Evolutionary conservation across 2,113 vertebrate species (phyloP).

Genomic region (Phrynosoma blainvillii): DNA sequence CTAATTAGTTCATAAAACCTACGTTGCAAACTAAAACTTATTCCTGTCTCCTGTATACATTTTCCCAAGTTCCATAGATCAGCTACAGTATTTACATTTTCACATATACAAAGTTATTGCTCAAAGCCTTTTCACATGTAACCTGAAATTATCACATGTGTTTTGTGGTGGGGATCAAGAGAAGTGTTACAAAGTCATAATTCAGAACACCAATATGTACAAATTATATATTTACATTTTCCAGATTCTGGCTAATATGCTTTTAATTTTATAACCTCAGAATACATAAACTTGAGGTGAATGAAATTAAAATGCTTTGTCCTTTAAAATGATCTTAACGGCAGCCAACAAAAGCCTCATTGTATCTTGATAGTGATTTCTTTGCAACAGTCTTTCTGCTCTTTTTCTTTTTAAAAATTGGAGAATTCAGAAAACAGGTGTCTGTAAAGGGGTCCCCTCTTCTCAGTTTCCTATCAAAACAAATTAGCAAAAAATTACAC

Average conservation of each 20-base stretch:
- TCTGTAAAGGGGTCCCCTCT: constrained; percentile 95
- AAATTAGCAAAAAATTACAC: neutral
- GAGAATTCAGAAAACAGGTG: constrained; percentile 86
- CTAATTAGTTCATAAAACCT: neutral
- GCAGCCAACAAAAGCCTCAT: constrained; percentile 81
- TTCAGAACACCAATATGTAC: neutral
- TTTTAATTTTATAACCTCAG: neutral
- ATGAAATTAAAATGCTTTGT: neutral
- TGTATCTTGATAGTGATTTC: constrained; percentile 73
- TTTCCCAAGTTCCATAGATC: neutral
- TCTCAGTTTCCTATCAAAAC: constrained; percentile 86
- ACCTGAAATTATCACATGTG: neutral
- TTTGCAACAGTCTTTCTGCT: constrained; percentile 61
- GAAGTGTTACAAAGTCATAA: neutral
- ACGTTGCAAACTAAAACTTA: neutral
- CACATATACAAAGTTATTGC: neutral
- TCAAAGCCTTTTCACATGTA: neutral
- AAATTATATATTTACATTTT: neutral
- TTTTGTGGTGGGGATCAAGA: neutral
- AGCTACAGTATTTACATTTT: neutral
- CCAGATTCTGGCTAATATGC: neutral
- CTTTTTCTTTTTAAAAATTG: constrained; percentile 85
- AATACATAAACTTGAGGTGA: neutral
- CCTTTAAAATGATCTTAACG: constrained; percentile 27
- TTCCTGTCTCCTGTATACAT: neutral